Conservation (phyloP, 2,888 invertebrate genomes). For the Ophion obscuratus region DNA sequence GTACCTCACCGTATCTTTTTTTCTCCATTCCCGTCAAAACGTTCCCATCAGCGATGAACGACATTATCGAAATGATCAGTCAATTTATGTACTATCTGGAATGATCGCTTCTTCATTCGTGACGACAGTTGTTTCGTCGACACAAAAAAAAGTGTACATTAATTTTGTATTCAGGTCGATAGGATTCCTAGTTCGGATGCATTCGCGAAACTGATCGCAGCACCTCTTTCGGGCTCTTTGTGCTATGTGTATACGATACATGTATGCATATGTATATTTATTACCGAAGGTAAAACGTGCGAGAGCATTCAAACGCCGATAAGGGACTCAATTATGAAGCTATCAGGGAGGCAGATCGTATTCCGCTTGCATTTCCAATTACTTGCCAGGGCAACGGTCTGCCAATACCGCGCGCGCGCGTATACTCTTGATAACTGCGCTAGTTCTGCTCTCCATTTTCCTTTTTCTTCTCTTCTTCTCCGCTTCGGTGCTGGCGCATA, state of each 20-base stretch:
- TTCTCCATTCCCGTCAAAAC: too few species aligned
- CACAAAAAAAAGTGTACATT: not conserved
- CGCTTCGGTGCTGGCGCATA: constrained; percentile 8
- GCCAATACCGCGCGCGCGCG: constrained; percentile 80
- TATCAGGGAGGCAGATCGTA: constrained; percentile 79
- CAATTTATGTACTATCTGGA: not conserved
- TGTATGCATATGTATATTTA: constrained; percentile 25
- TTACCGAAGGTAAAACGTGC: constrained; percentile 48
- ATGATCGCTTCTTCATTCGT: not conserved
- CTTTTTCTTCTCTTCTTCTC: constrained; percentile 50
- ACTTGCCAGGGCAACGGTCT: constrained; percentile 83
- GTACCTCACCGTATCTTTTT: not conserved
- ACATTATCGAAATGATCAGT: not conserved
- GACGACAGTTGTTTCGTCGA: not conserved
- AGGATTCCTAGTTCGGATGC: not conserved
- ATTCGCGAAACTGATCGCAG: not conserved
- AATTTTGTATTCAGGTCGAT: not conserved
- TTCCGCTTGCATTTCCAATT: constrained; percentile 84
- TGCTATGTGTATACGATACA: not conserved
- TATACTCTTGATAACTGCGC: constrained; percentile 77
- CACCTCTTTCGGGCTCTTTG: not conserved
- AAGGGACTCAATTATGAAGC: constrained; percentile 84
- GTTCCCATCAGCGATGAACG: too few species aligned
- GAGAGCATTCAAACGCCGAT: constrained; percentile 81
- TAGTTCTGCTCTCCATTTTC: constrained; percentile 32